Evolutionary conservation across 2,888 invertebrate species (phyloP).

Genomic region (Rhodophaea formosa): DNA sequence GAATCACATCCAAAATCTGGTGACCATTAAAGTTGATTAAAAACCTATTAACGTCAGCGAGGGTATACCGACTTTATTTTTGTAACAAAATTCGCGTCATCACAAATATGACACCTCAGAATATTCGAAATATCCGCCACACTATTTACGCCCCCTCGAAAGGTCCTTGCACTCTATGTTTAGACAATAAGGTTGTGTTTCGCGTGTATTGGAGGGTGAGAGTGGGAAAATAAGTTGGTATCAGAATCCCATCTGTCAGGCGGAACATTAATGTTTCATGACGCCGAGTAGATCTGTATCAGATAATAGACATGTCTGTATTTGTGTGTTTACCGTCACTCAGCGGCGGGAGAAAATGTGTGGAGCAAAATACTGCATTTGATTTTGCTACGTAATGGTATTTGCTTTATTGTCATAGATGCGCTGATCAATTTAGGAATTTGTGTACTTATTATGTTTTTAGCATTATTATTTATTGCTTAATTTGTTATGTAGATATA

Average conservation of each 20-base stretch:
- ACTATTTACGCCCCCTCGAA: slow-evolving; percentile 14
- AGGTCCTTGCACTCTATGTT: slow-evolving; percentile 22
- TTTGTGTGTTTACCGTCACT: slow-evolving; percentile 58
- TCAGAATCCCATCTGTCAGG: slow-evolving; percentile 70
- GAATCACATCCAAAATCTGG: background rate
- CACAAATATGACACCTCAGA: slow-evolving; percentile 50
- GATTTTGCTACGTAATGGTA: slow-evolving; percentile 13
- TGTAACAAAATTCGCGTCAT: slow-evolving; percentile 35
- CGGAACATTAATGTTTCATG: slow-evolving; percentile 74
- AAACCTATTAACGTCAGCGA: background rate
- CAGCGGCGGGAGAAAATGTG: slow-evolving; percentile 47
- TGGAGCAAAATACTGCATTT: slow-evolving; percentile 22
- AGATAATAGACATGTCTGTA: slow-evolving; percentile 73
- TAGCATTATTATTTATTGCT: too few species aligned
- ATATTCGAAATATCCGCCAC: slow-evolving; percentile 30
- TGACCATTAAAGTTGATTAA: slow-evolving; percentile 11
- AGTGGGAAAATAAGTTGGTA: slow-evolving; percentile 51
- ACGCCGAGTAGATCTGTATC: slow-evolving; percentile 70
- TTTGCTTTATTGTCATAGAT: background rate
- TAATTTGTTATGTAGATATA: too few species aligned
- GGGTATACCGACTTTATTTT: slow-evolving; percentile 7
- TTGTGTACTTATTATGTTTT: background rate
- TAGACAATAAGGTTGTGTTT: slow-evolving; percentile 33
- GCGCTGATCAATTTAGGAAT: too few species aligned
- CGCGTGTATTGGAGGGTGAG: slow-evolving; percentile 29